phyloP scores from a whole-genome alignment of 2,888 invertebrate genomes.

The Watsonalla cultraria region DNA sequence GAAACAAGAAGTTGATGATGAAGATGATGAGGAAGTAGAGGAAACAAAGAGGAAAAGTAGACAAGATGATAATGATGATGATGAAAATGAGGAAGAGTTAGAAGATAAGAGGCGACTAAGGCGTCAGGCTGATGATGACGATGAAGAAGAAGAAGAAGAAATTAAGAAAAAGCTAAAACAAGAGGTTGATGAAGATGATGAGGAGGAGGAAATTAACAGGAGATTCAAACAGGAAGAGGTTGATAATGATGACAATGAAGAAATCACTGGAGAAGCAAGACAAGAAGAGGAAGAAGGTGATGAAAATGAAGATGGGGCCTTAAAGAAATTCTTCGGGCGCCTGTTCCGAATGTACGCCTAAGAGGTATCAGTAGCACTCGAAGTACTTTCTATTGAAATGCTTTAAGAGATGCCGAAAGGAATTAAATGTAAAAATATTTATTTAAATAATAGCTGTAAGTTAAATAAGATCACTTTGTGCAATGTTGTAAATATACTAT shows the following conservation, averaged over 20 bases:
- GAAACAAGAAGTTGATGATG: conserved; percentile 15
- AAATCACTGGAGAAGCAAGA: conserved; percentile 5
- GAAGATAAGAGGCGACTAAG: conserved; percentile 33
- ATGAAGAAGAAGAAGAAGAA: conserved; percentile 8
- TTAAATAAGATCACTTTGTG: conserved; percentile 62
- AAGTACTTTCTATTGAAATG: conserved; percentile 43
- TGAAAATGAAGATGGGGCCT: conserved; percentile 9
- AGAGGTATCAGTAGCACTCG: conserved; percentile 25
- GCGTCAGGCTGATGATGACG: conserved; percentile 14
- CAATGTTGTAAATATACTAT: conserved; percentile 70
- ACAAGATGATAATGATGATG: conserved; percentile 10
- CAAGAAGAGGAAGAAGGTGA: conserved; percentile 10
- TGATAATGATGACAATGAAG: conserved; percentile 15
- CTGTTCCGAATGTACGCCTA: conserved; percentile 41
- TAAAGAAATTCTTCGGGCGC: conserved; percentile 37
- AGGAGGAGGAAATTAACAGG: conserved; percentile 20
- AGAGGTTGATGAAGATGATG: conserved; percentile 15
- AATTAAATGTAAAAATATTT: conserved; percentile 10
- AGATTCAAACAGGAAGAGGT: conserved; percentile 12
- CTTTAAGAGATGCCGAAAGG: conserved; percentile 33
- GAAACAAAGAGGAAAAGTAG: conserved; percentile 20
- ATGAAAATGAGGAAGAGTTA: conserved; percentile 9
- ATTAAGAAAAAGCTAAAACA: conserved; percentile 12
- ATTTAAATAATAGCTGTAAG: conserved; percentile 21
- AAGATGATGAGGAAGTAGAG: conserved; percentile 15